A percentile compares a stretch with the other conserved stretches of the same genome.
Evolutionary conservation across 2,797 vertebrate species (phyloP).

Genomic region (Protonibea diacanthus): DNA sequence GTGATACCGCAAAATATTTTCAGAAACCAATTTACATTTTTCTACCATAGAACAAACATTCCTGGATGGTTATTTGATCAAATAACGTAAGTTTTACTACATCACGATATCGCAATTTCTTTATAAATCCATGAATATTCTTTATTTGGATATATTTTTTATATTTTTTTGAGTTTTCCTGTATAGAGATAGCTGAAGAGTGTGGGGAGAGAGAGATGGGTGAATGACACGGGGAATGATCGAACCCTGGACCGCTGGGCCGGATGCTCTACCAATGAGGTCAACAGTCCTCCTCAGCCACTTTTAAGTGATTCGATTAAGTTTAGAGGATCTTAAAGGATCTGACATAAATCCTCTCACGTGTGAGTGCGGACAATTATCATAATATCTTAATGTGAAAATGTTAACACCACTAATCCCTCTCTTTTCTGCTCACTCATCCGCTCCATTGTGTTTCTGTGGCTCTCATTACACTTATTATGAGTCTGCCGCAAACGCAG

Average conservation of each 20-base stretch:
- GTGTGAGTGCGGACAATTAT: not conserved
- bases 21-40: no score
- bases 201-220: no score
- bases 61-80: not conserved
- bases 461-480: constrained; percentile 67
- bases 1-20: not conserved
- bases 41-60: no score
- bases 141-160: not conserved
- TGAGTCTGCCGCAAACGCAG: constrained; percentile 59
- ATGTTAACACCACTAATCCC: not conserved
- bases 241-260: no score
- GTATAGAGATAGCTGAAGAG: no score
- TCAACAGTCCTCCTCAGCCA: not conserved
- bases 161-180: no score
- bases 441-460: constrained; percentile 69
- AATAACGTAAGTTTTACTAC: not conserved
- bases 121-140: not conserved
- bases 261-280: not conserved
- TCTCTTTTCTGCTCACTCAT: constrained; percentile 44
- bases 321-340: not conserved
- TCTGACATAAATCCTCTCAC: not conserved
- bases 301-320: not conserved
- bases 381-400: not conserved
- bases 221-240: no score
- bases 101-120: not conserved